Evolutionary conservation across 1,140 invertebrate genomes (phyloP).

Genomic region (Monomorium pharaonis): DNA sequence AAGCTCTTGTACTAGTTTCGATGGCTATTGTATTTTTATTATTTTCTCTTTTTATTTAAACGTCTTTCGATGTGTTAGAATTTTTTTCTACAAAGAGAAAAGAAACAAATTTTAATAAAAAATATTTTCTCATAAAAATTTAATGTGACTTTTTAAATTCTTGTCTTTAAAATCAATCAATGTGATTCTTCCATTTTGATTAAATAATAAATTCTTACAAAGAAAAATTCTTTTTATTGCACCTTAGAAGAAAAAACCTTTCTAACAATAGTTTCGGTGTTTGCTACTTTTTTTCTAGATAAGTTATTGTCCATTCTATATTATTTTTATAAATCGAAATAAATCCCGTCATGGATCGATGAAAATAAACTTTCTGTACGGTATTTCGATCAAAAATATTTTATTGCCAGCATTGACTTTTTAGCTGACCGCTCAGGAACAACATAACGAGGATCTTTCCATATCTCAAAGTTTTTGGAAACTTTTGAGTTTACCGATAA

Average conservation of each 20-base stretch:
- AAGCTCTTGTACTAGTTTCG: neutral
- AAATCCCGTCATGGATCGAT: neutral
- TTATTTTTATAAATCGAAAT: neutral
- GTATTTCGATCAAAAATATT: neutral
- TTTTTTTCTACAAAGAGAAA: neutral
- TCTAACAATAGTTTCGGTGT: neutral
- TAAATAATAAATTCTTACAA: neutral
- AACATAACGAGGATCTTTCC: slow-evolving; percentile 1
- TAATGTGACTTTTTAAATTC: neutral
- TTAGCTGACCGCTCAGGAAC: neutral
- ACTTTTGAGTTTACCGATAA: slow-evolving; percentile 2
- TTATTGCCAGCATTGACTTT: slow-evolving; percentile 1
- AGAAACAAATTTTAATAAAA: neutral
- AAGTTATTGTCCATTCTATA: neutral
- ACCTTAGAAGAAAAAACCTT: neutral
- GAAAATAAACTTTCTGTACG: neutral
- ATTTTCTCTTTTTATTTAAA: slow-evolving; percentile 2
- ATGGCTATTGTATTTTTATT: neutral
- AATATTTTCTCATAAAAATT: neutral
- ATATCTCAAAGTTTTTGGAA: slow-evolving; percentile 16
- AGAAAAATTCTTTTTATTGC: neutral
- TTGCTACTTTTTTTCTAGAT: neutral
- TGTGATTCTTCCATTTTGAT: neutral
- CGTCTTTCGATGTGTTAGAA: neutral
- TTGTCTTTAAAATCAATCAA: neutral